Conservation (phyloP, 2,113 vertebrate genomes). For the Neolamprologus devosi region DNA sequence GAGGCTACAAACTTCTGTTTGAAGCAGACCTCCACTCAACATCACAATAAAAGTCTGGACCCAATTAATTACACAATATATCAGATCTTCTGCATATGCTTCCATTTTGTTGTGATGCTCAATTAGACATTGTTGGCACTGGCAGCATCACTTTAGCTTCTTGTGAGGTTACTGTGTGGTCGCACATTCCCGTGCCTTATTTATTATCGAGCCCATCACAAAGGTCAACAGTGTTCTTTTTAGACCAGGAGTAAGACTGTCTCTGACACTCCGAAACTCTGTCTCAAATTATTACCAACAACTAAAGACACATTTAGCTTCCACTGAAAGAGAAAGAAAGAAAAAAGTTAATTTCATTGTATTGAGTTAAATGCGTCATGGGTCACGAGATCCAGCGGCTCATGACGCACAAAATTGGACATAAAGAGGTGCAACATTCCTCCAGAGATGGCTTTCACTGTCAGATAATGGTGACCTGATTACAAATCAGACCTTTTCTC, state of each 20-base stretch:
- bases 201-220: neutral
- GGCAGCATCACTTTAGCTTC: neutral
- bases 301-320: neutral
- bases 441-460: neutral
- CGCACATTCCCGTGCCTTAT: neutral
- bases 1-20: slow-evolving; percentile 13
- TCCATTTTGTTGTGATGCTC: neutral
- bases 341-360: neutral
- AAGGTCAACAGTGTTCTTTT: neutral
- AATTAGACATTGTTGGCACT: neutral
- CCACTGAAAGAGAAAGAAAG: neutral
- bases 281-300: neutral
- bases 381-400: neutral
- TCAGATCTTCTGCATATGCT: neutral
- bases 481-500: neutral
- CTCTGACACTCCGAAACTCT: neutral
- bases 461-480: neutral
- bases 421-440: slow-evolving; percentile 11
- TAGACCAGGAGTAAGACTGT: neutral
- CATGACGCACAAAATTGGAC: neutral
- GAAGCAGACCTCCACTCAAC: slow-evolving; percentile 17
- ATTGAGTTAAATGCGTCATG: too few species aligned
- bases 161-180: neutral
- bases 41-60: slow-evolving; percentile 20
- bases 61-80: slow-evolving; percentile 42